Evolutionary conservation across 2,888 invertebrate genomes (phyloP), one percentile per base, ranked within the genome.

Genomic region (Chironomus riparius): DNA sequence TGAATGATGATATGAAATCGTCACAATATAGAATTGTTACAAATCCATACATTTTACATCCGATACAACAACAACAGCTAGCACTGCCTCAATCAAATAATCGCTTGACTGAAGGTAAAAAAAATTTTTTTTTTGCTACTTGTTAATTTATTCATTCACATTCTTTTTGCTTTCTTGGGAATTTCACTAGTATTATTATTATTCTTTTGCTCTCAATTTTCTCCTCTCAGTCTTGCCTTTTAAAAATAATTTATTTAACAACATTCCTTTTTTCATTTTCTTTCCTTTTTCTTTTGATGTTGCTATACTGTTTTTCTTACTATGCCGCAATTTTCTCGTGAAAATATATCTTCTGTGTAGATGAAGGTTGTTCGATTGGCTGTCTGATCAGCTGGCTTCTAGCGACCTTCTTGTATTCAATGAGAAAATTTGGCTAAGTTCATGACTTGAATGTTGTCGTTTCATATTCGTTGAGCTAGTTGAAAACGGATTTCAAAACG

Each of bases 91-190:
- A 18, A 22, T 47, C 61, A 56, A 24, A 48, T 71, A 12, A 75
- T 28, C 56, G 69, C 15, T 47, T 74, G 68, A 68, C 68, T 65
- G 62, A 61, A 48, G 68, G 74, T 74, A 56, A 56, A 38, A 38
- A n/a, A n/a, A n/a, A n/a, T n/a, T n/a, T n/a, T n/a, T n/a, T 38
- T 10, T 38, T 38, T 38, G 56, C 56, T 18, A 56, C 38, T 56
- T 56, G 18, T 56, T 56, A 18, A 56, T 15, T 56, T 18, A 56
- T 56, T 56, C 56, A 56, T 56, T 56, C 56, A 56, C 18, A 56
- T 56, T 56, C n/a, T 15, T 56, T 38, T 38, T 28, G 3, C 5
- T 28, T 38, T 38, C 38, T 38, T 38, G 10, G 38, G 38, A 38
- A 38, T 38, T 38, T 38, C 10, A 10, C 38, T 38, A 10, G 2